These are phyloP conservation scores for Frieseomelitta varia DNA, from an alignment of 1,140 invertebrate genomes.

Conservation along the genomic window DNA sequence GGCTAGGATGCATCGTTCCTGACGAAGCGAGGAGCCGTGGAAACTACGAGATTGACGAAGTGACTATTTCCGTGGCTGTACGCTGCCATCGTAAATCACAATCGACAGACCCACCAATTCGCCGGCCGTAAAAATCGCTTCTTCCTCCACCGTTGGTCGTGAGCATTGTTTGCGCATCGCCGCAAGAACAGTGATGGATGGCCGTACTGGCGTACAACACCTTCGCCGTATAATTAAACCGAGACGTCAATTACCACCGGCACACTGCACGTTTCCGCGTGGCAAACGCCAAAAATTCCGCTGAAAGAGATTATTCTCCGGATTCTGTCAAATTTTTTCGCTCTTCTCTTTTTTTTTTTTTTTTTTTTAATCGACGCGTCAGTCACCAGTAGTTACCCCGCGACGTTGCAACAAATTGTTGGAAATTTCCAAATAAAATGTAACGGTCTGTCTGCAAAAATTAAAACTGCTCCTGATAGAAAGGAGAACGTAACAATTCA, in stretches of 20 bases:
- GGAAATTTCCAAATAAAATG: no score
- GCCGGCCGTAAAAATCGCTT: slow-evolving; percentile 60
- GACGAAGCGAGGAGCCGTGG: slow-evolving; percentile 53
- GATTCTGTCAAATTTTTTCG: not conserved
- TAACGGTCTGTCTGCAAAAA: no score
- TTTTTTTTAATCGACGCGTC: no score
- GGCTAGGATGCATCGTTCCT: slow-evolving; percentile 34
- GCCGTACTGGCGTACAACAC: not conserved
- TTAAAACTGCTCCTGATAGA: no score
- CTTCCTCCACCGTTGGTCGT: slow-evolving; percentile 13
- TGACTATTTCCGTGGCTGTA: slow-evolving; percentile 60
- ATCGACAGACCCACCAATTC: slow-evolving; percentile 52
- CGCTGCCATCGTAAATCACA: slow-evolving; percentile 56
- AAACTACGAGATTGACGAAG: slow-evolving; percentile 62
- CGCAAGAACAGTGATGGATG: slow-evolving; percentile 13
- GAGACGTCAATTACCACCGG: not conserved
- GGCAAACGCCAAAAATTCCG: no score
- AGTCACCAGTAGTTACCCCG: no score
- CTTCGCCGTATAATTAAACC: slow-evolving; percentile 26
- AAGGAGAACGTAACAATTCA: no score
- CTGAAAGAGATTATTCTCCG: not conserved
- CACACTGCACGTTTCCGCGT: not conserved
- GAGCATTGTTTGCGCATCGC: slow-evolving; percentile 44
- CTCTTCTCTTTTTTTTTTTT: not conserved
- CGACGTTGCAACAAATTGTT: no score